Percentiles rank a stretch among this genome's conserved stretches.
These are phyloP conservation scores for Stichodactyla helianthus DNA, from an alignment of 64 coral and sea anemone genomes.

Conservation along the genomic window DNA sequence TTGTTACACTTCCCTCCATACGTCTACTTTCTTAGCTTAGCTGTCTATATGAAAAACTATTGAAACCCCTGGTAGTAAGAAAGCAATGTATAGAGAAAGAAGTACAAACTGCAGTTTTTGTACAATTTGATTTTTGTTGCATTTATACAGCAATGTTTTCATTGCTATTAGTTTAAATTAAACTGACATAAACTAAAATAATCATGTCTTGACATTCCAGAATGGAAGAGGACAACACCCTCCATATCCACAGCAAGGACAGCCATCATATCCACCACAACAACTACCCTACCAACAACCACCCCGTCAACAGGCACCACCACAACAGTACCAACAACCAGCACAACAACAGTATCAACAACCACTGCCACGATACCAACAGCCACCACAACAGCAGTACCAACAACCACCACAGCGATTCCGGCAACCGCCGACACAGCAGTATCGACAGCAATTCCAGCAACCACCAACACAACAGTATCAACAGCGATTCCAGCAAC, in stretches of 20 bases:
- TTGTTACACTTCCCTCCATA: no score
- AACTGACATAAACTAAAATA: no score
- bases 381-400: background rate
- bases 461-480: background rate
- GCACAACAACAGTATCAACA: background rate
- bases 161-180: no score
- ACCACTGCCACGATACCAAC: conserved; percentile 9
- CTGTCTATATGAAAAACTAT: no score
- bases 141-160: no score
- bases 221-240: conserved; percentile 38
- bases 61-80: no score
- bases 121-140: no score
- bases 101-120: no score
- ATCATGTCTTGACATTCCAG: background rate
- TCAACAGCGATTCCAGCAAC: background rate
- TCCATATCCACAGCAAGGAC: conserved; percentile 35
- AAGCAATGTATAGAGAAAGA: no score
- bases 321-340: conserved; percentile 24
- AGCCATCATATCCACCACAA: background rate
- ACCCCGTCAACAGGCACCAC: background rate
- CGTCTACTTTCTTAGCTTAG: no score
- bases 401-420: conserved; percentile 9
- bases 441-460: background rate
- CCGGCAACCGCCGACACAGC: conserved; percentile 13
- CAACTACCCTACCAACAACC: conserved; percentile 27